Base-by-base conservation (phyloP, 2,113 vertebrate genomes). In the Callithrix jacchus region DNA sequence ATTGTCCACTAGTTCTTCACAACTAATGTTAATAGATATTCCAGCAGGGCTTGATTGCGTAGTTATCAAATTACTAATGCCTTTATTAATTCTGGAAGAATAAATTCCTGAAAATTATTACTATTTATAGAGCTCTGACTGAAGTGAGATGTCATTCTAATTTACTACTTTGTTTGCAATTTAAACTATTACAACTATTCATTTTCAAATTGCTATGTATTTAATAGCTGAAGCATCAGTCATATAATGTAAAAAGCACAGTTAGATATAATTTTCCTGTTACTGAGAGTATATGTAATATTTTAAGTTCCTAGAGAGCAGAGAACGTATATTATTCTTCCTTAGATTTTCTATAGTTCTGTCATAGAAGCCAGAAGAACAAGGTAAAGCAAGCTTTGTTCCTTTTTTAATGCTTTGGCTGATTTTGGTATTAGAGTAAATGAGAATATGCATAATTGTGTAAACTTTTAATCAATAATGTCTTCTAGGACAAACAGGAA, bases 401-500 rank as follows among this genome's bases (percentile, higher is more conserved):
- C 16, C 32, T 66, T 83, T 56, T 83, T 73, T 76, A 94, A 52
- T 83, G 61, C 5, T 45, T 95, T 86, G 32, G 9, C 23, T 94
- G 8, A 17, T 84, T 94, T 87, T 95, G 49, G 30, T 91, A 74
- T 58, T 93, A 87, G 12, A 84, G 16, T 76, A 91, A 91, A 52
- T 82, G 3, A 71, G 16, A 86, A 54, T 37, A 71, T 54, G 1
- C 77, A 14, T 79, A 95, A 87, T 66, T 88, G 5, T 64, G 2
- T 95, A 71, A 64, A 84, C 71, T 94, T 96, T 97, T 87, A 88
- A 97, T 84, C 27, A n/a, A 77, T 89, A 61, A 92, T 96, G 5
- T 96, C 58, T 96, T 97, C 6, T 92, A 97, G 97, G 87, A 92
- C 54, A 87, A 97, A 90, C 87, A 96, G 71, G 93, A 95, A 74